Percentiles rank a stretch among this genome's conserved stretches.
Conservation (phyloP, 1,140 invertebrate species). For the Listronotus oregonensis region DNA sequence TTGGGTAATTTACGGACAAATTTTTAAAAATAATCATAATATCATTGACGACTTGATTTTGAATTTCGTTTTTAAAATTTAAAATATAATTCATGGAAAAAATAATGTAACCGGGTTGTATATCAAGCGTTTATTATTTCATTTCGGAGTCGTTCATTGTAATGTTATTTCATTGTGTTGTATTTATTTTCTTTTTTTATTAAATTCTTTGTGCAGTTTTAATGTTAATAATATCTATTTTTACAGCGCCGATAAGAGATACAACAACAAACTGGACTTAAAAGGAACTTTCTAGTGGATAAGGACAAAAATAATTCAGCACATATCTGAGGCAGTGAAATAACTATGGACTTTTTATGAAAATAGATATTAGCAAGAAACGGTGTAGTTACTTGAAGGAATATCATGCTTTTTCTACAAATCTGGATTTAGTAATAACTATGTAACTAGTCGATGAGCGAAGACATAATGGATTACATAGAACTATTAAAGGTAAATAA, state of each 20-base stretch:
- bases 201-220: no score
- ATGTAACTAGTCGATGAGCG: conserved; percentile 69
- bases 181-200: no score
- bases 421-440: conserved; percentile 70
- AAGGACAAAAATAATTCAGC: conserved; percentile 72
- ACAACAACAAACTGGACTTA: conserved; percentile 65
- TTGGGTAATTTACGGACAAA: no score
- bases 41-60: no score
- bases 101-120: no score
- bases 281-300: conserved; percentile 76
- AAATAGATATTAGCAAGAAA: conserved; percentile 75
- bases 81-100: no score
- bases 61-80: no score
- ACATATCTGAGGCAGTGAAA: conserved; percentile 75
- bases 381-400: conserved; percentile 80
- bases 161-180: no score
- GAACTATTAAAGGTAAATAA: conserved; percentile 58
- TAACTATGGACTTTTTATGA: conserved; percentile 74
- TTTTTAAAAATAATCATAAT: no score
- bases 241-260: conserved; percentile 71
- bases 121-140: no score
- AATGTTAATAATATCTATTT: no score
- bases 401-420: conserved; percentile 75
- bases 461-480: conserved; percentile 62
- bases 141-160: no score